Conservation (phyloP, 2,888 invertebrate species). For the Stratiomys singularior region DNA sequence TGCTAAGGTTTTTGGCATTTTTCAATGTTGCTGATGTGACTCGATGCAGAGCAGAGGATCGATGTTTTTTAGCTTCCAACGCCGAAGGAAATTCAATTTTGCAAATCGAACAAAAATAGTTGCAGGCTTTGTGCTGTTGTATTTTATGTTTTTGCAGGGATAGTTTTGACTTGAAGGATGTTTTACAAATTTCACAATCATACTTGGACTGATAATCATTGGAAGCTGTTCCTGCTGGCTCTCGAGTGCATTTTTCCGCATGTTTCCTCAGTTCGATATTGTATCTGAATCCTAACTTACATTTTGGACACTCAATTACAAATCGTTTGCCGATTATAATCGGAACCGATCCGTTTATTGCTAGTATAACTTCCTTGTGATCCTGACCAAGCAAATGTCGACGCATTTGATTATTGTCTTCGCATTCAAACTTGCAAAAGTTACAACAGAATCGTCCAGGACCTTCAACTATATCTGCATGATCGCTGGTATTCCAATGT, state of each 20-base stretch:
- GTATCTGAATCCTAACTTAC: slow-evolving; percentile 75
- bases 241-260: slow-evolving; percentile 67
- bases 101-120: slow-evolving; percentile 77
- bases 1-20: slow-evolving; percentile 65
- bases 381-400: slow-evolving; percentile 73
- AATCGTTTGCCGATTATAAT: slow-evolving; percentile 78
- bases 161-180: slow-evolving; percentile 71
- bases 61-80: slow-evolving; percentile 73
- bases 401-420: slow-evolving; percentile 73
- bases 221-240: slow-evolving; percentile 68
- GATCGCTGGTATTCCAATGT: slow-evolving; percentile 78
- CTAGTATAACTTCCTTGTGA: slow-evolving; percentile 78
- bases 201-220: slow-evolving; percentile 75
- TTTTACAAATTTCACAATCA: slow-evolving; percentile 71
- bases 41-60: slow-evolving; percentile 74
- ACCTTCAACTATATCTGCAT: slow-evolving; percentile 65
- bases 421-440: slow-evolving; percentile 77
- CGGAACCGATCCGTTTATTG: slow-evolving; percentile 83
- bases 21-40: slow-evolving; percentile 68
- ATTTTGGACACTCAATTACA: slow-evolving; percentile 73
- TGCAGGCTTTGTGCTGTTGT: slow-evolving; percentile 69
- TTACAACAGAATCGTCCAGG: slow-evolving; percentile 78
- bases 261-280: slow-evolving; percentile 79
- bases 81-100: slow-evolving; percentile 71
- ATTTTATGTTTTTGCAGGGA: slow-evolving; percentile 77